These are phyloP conservation scores for Brachypteracias leptosomus DNA, from an alignment of 2,113 vertebrate species.

Conservation along the genomic window DNA sequence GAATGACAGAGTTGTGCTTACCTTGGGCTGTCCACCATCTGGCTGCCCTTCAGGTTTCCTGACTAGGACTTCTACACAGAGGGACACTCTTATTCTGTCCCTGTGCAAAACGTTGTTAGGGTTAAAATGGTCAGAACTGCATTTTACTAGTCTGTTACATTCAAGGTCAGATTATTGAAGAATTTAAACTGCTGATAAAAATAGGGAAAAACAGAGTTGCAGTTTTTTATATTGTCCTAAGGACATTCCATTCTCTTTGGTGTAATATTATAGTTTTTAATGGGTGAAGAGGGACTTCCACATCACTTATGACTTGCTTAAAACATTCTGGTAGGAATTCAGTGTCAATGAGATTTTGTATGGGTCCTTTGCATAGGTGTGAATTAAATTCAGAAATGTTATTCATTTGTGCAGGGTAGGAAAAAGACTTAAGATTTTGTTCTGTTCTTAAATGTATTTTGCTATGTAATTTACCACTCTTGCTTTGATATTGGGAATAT, in stretches of 20 bases:
- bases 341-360: neutral
- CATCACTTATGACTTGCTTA: neutral
- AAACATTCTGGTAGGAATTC: neutral
- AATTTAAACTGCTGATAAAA: slow-evolving; percentile 10
- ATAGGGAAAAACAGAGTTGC: neutral
- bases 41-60: neutral
- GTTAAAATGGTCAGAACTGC: neutral
- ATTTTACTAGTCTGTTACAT: neutral
- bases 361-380: neutral
- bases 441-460: neutral
- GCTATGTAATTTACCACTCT: neutral
- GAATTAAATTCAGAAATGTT: neutral
- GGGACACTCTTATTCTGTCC: neutral
- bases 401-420: neutral
- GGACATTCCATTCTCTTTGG: neutral
- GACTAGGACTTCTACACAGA: neutral
- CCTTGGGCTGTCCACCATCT: neutral
- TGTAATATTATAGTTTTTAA: neutral
- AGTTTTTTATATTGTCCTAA: neutral
- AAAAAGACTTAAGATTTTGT: neutral
- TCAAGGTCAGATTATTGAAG: neutral
- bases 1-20: neutral
- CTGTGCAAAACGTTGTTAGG: neutral
- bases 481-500: neutral
- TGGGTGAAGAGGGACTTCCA: neutral